phyloP scores from a whole-genome alignment of 2,113 vertebrate genomes.

The Phyllostomus hastatus region DNA sequence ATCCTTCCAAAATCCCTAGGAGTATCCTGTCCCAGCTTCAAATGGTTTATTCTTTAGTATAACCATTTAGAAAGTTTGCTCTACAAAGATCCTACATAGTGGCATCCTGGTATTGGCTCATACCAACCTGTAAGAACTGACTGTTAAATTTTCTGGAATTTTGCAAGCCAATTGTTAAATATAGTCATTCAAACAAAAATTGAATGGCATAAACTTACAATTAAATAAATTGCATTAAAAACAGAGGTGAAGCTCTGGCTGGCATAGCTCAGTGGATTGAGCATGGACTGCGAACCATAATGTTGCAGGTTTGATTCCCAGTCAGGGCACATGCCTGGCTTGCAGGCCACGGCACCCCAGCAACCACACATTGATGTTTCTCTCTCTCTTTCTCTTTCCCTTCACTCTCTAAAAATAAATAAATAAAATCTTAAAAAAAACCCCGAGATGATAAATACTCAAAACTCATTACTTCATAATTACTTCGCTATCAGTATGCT shows the following conservation, averaged over 20 bases:
- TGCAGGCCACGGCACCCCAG: too few relatives aligned
- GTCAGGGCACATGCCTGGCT: too few relatives aligned
- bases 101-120: neutral
- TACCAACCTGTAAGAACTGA: neutral
- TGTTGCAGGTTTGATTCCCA: too few relatives aligned
- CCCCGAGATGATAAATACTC: neutral
- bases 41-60: neutral
- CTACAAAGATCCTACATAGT: neutral
- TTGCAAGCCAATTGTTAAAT: constrained; percentile 1
- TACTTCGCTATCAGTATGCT: neutral
- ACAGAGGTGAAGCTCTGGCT: neutral
- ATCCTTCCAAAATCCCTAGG: neutral
- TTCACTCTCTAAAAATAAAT: too few relatives aligned
- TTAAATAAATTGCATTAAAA: neutral
- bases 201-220: neutral
- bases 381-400: too few relatives aligned
- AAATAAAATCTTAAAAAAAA: too few relatives aligned
- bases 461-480: neutral
- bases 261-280: too few relatives aligned
- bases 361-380: too few relatives aligned
- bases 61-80: neutral
- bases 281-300: too few relatives aligned
- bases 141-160: neutral
- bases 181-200: neutral
- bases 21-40: neutral